Evolutionary conservation across 2,888 invertebrate genomes (phyloP).

Genomic region (Norana najaformis): DNA sequence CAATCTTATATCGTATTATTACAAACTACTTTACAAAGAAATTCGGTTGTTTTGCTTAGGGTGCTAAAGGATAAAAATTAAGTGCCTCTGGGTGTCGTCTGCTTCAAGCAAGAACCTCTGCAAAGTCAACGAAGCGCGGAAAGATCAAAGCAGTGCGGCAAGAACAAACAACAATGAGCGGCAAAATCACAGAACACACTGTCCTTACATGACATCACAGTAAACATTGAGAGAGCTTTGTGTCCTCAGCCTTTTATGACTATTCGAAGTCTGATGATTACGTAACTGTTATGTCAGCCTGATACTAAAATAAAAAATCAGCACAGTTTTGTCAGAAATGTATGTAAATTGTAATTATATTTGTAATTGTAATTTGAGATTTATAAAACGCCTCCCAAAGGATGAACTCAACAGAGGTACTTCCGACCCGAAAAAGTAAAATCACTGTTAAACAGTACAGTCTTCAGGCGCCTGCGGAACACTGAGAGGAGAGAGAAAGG

Average conservation of each 20-base stretch:
- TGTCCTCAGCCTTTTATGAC: neutral
- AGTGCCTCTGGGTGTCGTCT: neutral
- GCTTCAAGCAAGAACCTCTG: neutral
- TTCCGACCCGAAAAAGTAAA: too few species aligned
- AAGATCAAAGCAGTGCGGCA: neutral
- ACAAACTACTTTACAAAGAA: neutral
- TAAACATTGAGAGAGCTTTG: neutral
- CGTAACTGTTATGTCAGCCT: neutral
- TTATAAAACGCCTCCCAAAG: too few species aligned
- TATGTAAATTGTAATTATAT: neutral
- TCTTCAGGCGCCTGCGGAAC: too few species aligned
- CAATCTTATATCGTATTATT: neutral
- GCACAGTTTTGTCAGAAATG: too few species aligned
- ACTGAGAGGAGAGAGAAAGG: too few species aligned
- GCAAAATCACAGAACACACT: neutral
- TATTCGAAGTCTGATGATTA: neutral
- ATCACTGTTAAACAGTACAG: too few species aligned
- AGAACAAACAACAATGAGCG: neutral
- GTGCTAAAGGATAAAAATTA: neutral
- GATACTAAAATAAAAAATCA: too few species aligned
- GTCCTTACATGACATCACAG: neutral
- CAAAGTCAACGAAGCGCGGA: neutral
- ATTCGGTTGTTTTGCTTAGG: neutral
- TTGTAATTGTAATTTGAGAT: too few species aligned
- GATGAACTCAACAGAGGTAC: too few species aligned